phyloP scores from a whole-genome alignment of 2,888 invertebrate genomes.

The Hemicrepidius hirtus region DNA sequence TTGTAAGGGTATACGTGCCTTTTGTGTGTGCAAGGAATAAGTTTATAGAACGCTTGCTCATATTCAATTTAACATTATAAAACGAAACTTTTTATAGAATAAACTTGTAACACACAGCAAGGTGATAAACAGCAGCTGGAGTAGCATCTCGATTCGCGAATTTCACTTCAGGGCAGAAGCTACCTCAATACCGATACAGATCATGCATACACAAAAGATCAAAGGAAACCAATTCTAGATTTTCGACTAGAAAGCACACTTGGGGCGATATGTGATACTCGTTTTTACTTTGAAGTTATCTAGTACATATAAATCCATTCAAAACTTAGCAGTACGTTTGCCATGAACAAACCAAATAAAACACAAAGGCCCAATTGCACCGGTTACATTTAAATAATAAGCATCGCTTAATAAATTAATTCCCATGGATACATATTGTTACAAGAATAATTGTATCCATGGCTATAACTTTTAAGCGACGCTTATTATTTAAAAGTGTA shows the following conservation, averaged over 20 bases:
- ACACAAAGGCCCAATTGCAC: too few species aligned
- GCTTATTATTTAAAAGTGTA: too few species aligned
- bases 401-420: too few species aligned
- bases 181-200: slow-evolving; percentile 40
- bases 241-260: slow-evolving; percentile 40
- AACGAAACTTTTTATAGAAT: slow-evolving; percentile 25
- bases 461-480: too few species aligned
- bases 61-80: slow-evolving; percentile 1
- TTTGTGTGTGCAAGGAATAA: neutral
- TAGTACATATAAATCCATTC: slow-evolving; percentile 25
- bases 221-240: slow-evolving; percentile 46
- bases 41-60: slow-evolving; percentile 3
- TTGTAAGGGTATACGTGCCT: neutral
- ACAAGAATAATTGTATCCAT: too few species aligned
- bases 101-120: slow-evolving; percentile 25
- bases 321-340: slow-evolving; percentile 15
- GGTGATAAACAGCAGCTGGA: slow-evolving; percentile 32
- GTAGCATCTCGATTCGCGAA: slow-evolving; percentile 21
- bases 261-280: slow-evolving; percentile 29
- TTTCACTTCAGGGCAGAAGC: slow-evolving; percentile 39
- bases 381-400: too few species aligned
- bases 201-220: slow-evolving; percentile 46
- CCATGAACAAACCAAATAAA: slow-evolving; percentile 23
- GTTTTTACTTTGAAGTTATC: slow-evolving; percentile 37
- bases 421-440: too few species aligned